Conservation (phyloP, 2,113 vertebrate species). For the Scolopax mira region DNA sequence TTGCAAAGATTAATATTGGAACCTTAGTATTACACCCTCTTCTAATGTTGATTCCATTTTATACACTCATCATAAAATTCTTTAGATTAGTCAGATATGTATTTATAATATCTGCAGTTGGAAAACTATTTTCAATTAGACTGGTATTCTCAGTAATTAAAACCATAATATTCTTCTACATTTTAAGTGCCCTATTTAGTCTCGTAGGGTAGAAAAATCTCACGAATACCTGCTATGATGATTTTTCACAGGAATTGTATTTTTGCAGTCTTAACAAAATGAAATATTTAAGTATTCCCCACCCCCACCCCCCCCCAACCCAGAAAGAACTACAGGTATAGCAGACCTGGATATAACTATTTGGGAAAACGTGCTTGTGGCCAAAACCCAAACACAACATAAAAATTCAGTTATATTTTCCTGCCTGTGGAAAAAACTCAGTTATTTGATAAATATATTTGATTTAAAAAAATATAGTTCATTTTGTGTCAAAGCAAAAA, state of each 20-base stretch:
- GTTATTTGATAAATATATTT: not conserved
- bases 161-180: not conserved
- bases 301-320: not conserved
- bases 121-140: slow-evolving; percentile 10
- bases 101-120: not conserved
- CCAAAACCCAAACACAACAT: not conserved
- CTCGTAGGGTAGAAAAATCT: not conserved
- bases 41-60: not conserved
- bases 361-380: not conserved
- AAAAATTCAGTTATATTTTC: not conserved
- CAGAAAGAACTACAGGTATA: not conserved
- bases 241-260: not conserved
- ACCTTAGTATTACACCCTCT: not conserved
- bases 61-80: not conserved
- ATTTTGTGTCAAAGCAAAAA: not conserved
- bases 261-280: not conserved
- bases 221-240: not conserved
- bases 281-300: not conserved
- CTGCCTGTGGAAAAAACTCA: not conserved
- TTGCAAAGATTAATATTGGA: slow-evolving; percentile 23
- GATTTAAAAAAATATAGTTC: not conserved
- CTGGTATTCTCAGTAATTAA: not conserved
- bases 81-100: not conserved
- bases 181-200: not conserved
- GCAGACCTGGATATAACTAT: not conserved